Base-by-base conservation (phyloP, 2,888 invertebrate species). In the Pristionchus entomophagus region DNA sequence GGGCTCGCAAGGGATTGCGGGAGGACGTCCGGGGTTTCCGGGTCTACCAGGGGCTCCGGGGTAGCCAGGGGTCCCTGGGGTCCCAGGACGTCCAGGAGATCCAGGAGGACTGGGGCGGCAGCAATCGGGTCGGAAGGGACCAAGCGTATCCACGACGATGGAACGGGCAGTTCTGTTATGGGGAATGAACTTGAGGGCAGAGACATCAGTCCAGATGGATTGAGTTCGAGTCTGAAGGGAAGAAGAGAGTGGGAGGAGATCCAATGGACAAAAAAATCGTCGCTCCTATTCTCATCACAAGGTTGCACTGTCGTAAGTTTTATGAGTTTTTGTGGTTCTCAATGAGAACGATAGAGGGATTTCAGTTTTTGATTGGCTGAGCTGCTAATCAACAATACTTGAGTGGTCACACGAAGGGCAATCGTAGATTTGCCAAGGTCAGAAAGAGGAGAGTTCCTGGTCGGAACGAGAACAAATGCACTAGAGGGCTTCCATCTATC, bases 151-250 rank as follows among this genome's bases (percentile, higher is more conserved):
- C 22, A 35, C 51, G 6, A 22, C 22, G 35, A 49, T n/a, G 12
- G 45, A 49, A 81, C 81, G 81, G 19, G 81, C 81, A 35, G 81
- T 81, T 35, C 81, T 41, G 35, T 81, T 81, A 22, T 56, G 81
- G 35, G 81, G 81, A 35, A 81, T 32, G 17, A 17, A 8, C 32
- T 29, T 29, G 19, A 81, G 41, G 22, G 81, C 2, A 22, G 53
- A 51, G 29, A 81, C 81, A 56, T 81, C 81, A 12, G 35, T 22
- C 81, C 81, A 81, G n/a, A 81, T 14, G 5, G 53, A 32, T 29
- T 81, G 51, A 10, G 56, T 56, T 14, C 26, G 26, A 35, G 53
- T 38, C 81, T 81, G 56, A 51, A 81, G 17, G 2, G 45, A 45
- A 45, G 45, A n/a, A n/a, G 45, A 45, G 8, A 45, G 6, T 45